Evolutionary conservation across 1,140 invertebrate species (phyloP), one percentile per base, ranked within the genome.

Genomic region (Ylistrum balloti): DNA sequence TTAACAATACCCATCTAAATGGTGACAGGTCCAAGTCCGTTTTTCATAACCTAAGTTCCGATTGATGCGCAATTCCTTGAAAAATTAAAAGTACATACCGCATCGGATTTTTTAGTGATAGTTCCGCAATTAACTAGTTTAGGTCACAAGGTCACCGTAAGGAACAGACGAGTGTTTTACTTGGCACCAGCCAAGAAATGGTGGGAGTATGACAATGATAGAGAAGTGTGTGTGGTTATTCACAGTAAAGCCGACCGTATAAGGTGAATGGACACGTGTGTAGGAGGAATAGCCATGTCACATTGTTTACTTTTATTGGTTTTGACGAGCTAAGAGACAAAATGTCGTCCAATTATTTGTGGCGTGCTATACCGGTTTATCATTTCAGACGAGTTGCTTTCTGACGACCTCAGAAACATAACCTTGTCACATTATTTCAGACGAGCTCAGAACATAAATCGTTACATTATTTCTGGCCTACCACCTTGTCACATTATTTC

Each of bases 1-100:
- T 74, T 74, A 74, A 74, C 56, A 74, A 74, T 74, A 74, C 56
- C 56, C 56, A 74, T 74, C 56, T 74, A 74, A 74, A 74, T 74
- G 9, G 56, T 74, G 56, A 74, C 56, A 74, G 56, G 56, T 17
- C 22, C 56, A 74, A 74, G 56, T 74, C 56, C 56, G n/a, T 74
- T 74, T 74, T 74, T 74, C 56, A 74, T 74, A 74, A 74, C 56
- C 56, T 74, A 74, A 28, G 56, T 74, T 74, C 56, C 56, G 56
- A n/a, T 28, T 74, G 56, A 74, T 74, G 56, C 56, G 56, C 56
- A 74, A 74, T 74, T 74, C 56, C 56, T 74, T 74, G 56, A 74
- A 74, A 74, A 74, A 74, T 74, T 74, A 28, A 74, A 74, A 74
- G 56, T 74, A 74, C 56, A 74, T 74, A 74, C 56, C 56, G 56